Conservation (phyloP, 2,113 vertebrate genomes). For the Machaerirhynchus nigripectus region DNA sequence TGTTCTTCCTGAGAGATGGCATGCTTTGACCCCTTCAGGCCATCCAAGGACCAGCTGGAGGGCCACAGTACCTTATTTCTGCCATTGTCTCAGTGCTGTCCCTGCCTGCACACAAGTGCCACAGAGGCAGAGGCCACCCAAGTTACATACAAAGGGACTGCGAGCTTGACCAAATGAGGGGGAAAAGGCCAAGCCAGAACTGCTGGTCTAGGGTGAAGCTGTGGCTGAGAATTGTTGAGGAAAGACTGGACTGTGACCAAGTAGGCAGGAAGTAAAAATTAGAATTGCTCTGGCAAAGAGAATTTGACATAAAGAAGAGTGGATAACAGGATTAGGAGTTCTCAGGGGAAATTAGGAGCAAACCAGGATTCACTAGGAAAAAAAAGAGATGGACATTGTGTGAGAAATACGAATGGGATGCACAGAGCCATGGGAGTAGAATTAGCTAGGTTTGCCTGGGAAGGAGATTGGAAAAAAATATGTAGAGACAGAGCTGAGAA, state of each 20-base stretch:
- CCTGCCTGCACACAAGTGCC: not conserved
- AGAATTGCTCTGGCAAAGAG: not conserved
- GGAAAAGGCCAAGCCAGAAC: not conserved
- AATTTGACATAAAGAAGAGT: slow-evolving; percentile 1
- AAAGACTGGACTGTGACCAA: slow-evolving; percentile 44
- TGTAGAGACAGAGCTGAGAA: not conserved
- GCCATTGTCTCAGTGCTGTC: not conserved
- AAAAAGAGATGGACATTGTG: slow-evolving; percentile 29
- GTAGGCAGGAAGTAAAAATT: slow-evolving; percentile 54
- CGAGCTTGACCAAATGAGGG: not conserved
- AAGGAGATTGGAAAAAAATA: slow-evolving; percentile 3
- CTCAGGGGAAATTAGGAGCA: slow-evolving; percentile 31
- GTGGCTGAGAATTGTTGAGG: not conserved
- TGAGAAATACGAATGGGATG: slow-evolving; percentile 44
- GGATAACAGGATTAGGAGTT: slow-evolving; percentile 51
- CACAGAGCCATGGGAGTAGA: slow-evolving; percentile 41
- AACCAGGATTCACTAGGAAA: slow-evolving; percentile 18
- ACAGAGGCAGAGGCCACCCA: not conserved
- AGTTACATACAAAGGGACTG: not conserved
- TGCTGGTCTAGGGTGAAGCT: not conserved
- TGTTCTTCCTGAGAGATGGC: not conserved
- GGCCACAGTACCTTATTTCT: not conserved
- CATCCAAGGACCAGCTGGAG: not conserved
- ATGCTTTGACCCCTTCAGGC: not conserved
- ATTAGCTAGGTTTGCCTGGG: slow-evolving; percentile 36